These are phyloP conservation scores for Anoplopoma fimbria DNA, from an alignment of 2,113 vertebrate genomes.

Conservation along the genomic window DNA sequence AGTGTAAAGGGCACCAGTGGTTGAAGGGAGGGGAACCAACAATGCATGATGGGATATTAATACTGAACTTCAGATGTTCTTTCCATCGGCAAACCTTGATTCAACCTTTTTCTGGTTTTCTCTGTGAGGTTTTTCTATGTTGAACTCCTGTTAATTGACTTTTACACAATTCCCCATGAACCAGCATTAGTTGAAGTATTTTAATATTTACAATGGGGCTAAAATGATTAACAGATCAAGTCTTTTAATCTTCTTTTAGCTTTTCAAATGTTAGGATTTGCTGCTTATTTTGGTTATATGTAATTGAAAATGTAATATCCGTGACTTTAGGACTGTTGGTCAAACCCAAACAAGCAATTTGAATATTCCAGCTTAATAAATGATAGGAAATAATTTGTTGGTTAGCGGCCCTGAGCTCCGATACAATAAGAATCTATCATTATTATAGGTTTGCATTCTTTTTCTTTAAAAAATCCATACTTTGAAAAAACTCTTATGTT, in stretches of 20 bases:
- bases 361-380: not conserved
- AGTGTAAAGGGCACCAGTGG: conserved; percentile 25
- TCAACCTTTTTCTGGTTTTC: conserved; percentile 38
- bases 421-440: not conserved
- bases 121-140: accelerated
- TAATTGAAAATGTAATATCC: not conserved
- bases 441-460: not conserved
- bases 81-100: conserved; percentile 30
- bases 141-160: not conserved
- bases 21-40: conserved; percentile 14
- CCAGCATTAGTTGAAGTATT: not conserved
- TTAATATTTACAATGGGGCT: not conserved
- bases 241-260: too few species aligned
- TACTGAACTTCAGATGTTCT: not conserved
- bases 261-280: not conserved
- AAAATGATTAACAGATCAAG: not conserved
- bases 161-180: not conserved
- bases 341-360: not conserved
- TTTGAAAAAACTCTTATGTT: not conserved
- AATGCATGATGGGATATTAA: conserved; percentile 32
- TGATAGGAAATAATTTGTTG: not conserved
- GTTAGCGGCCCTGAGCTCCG: too few species aligned
- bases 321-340: not conserved
- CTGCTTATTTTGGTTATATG: not conserved
- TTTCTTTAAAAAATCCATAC: not conserved